These are phyloP conservation scores for Pseudeuparius sepicola DNA, from an alignment of 2,888 invertebrate genomes.

Conservation along the genomic window DNA sequence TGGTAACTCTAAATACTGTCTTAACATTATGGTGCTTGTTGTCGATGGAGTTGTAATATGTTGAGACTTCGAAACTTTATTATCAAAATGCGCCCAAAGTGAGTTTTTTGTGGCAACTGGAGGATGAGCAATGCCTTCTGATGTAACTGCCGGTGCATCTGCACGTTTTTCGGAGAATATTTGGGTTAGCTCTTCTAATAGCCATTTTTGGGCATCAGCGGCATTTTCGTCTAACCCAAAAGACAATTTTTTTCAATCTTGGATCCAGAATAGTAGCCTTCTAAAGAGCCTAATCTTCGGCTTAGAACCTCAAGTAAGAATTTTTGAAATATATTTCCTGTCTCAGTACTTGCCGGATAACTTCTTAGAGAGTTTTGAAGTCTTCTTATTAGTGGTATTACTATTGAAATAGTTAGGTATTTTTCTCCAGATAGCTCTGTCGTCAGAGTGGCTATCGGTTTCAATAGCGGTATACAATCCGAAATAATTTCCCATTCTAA, in stretches of 20 bases:
- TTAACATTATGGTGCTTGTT: conserved; percentile 8
- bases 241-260: conserved; percentile 22
- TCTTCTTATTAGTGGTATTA: conserved; percentile 23
- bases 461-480: conserved; percentile 21
- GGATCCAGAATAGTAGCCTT: conserved; percentile 25
- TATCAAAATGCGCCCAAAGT: conserved; percentile 18
- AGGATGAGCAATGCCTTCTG: conserved; percentile 1
- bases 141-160: not conserved
- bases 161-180: conserved; percentile 1
- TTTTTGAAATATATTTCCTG: conserved; percentile 2
- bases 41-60: conserved; percentile 12
- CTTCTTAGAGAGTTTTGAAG: conserved; percentile 17
- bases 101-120: conserved; percentile 1
- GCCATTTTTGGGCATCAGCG: conserved; percentile 18
- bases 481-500: conserved; percentile 22
- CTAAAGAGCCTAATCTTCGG: conserved; percentile 6
- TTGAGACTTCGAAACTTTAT: conserved; percentile 13
- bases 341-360: conserved; percentile 12
- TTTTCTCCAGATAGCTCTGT: conserved; percentile 23
- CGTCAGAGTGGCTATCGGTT: conserved; percentile 21
- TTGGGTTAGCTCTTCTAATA: conserved; percentile 15
- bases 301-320: conserved; percentile 3
- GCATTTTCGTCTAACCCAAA: conserved; percentile 20
- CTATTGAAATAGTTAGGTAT: conserved; percentile 23
- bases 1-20: conserved; percentile 18